Base-by-base conservation (phyloP, 2,113 vertebrate species). In the Pluvialis apricaria region DNA sequence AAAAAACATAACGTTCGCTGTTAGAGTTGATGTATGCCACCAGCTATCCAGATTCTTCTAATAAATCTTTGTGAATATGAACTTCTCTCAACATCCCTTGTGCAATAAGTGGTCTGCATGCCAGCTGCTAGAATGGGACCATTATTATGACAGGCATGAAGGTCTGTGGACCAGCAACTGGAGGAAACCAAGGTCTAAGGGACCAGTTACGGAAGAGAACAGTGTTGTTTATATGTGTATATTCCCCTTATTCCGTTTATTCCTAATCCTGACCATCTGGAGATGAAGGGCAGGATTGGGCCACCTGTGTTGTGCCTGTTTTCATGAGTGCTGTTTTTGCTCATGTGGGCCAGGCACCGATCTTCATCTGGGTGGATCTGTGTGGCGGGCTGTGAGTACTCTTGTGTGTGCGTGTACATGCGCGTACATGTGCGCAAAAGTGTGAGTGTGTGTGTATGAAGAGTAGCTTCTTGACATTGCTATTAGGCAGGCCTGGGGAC, bases 371-470 rank as follows among this genome's bases (percentile, higher is more conserved):
- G 13, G 21, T 81, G 45, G 8, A 38, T 29, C 8, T 4, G 0
- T 71, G 62, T 49, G 61, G 10, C 17, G 61, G 45, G 28, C n/a
- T 40, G 13, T 4, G 11, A 82, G 9, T 10, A 21, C 21, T 71
- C 4, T 17, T 20, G 8, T n/a, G 31, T 52, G 55, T 8, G 26
- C 4, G 26, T 9, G 4, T 1, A 45, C 45, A 45, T 45, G 45
- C 17, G 45, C 9, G 45, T 45, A 8, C 18, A 18, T 6, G 7
- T 34, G 32, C 3, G 2, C 14, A 51, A 36, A 29, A 1, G 0
- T 13, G 8, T 13, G 38, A 15, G 11, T 24, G 28, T 36, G 25
- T 0, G 0, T 2, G 1, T 15, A 20, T 24, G 42, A n/a, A 57
- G 9, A 90, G 17, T 2, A 71, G 6, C 36, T 62, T 42, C 62